Conservation (phyloP, 2,113 vertebrate genomes). For the Hystrix brachyura region DNA sequence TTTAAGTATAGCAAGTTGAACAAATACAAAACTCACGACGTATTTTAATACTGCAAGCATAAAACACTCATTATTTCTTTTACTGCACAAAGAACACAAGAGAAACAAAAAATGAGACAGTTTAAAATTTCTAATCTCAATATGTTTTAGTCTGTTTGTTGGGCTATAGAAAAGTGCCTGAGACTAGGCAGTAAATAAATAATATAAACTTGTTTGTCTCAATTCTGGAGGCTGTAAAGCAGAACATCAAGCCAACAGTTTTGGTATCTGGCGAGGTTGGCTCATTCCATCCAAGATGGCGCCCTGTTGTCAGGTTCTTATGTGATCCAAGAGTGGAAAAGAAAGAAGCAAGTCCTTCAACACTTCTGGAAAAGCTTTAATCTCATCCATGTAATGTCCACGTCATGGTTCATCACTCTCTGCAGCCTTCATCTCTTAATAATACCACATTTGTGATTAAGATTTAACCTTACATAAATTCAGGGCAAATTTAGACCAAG, state of each 20-base stretch:
- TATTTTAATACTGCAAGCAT: background rate
- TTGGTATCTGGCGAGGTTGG: background rate
- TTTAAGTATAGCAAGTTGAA: background rate
- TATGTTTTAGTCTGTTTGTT: background rate
- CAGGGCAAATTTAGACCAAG: no score
- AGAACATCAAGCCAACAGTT: background rate
- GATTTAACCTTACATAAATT: background rate
- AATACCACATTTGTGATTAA: background rate
- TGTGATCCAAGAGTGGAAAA: background rate
- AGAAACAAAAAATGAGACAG: background rate
- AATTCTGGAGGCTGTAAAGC: background rate
- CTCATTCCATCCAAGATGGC: background rate
- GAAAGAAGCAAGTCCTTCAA: rapidly evolving
- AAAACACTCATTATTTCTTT: background rate
- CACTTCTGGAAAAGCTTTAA: rapidly evolving
- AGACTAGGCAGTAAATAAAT: background rate
- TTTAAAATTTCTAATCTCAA: background rate
- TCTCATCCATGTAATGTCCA: rapidly evolving
- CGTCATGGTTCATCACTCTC: background rate
- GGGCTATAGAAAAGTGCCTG: background rate
- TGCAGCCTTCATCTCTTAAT: background rate
- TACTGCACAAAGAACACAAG: background rate
- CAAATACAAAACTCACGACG: background rate
- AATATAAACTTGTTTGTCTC: background rate
- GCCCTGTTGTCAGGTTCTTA: rapidly evolving